Evolutionary conservation across 2,113 vertebrate genomes (phyloP), one percentile per base, ranked within the genome.

Genomic region (Alligator sinensis): DNA sequence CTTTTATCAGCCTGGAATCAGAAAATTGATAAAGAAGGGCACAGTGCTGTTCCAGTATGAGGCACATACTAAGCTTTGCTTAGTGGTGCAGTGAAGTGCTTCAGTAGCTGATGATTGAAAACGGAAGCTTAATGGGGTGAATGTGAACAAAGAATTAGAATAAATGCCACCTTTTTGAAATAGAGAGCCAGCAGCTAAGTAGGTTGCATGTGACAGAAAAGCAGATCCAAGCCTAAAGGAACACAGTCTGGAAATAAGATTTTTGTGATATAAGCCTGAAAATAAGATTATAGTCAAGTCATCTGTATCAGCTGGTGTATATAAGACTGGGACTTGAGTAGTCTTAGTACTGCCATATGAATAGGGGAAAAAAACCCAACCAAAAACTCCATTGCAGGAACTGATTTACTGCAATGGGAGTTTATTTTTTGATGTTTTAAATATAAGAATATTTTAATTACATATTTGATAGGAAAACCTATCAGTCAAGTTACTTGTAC

Each of bases 61-160:
- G 89, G 68, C 91, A 95, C 82, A 57, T 80, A 77, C 88, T 4
- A 4, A 75, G 77, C 77, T 75, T 96, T 82, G 88, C 95, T 96
- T 58, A 74, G 83, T 11, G 2, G 90, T 27, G 14, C 88, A 93
- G 92, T 83, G 88, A 94, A 95, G 87, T 88, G 92, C 95, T 97
- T 94, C 95, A 78, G 88, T 8, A 1, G 80, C 94, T 93, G 86
- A 96, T 90, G 96, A 96, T n/a, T 93, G 92, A 93, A 96, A 97
- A 88, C 1, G 6, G 87, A 95, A 93, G 84, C 91, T 93, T 97
- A 96, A 97, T 89, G 93, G 95, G 81, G 84, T 92, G 95, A 94
- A 96, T 72, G 77, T 0, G 82, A 96, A 85, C 80, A 87, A 96
- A 95, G 94, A 95, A 95, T 95, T 94, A 96, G 94, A 97, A 96